Conservation (phyloP, 2,797 vertebrate species). For the Bovichtus diacanthus region DNA sequence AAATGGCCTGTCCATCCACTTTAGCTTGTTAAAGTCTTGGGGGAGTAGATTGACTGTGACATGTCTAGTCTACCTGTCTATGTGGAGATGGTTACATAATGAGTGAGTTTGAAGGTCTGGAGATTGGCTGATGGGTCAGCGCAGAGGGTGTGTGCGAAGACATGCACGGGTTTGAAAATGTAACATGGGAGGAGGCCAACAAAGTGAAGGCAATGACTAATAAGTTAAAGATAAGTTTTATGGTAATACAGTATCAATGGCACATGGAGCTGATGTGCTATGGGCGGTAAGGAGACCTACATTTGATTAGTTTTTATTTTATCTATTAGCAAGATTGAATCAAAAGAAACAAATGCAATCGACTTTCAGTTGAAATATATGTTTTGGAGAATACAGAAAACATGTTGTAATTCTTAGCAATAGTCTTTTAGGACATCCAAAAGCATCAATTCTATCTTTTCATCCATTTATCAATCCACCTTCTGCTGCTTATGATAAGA, state of each 20-base stretch:
- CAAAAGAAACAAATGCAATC: not conserved
- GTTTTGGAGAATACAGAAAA: not conserved
- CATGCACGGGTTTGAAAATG: constrained; percentile 39
- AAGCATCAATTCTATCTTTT: not conserved
- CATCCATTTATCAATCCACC: not conserved
- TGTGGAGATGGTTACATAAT: constrained; percentile 72
- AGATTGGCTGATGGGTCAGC: constrained; percentile 56
- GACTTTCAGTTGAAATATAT: too few relatives aligned
- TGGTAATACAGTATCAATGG: not conserved
- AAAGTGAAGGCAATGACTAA: constrained; percentile 19
- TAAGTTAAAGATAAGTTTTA: constrained; percentile 25
- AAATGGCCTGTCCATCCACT: constrained; percentile 71
- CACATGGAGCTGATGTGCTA: not conserved
- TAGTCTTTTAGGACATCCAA: not conserved
- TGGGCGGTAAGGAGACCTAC: not conserved
- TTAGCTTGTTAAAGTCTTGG: constrained; percentile 71
- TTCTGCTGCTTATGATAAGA: not conserved
- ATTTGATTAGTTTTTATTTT: not conserved
- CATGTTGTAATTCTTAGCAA: not conserved
- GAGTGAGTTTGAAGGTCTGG: constrained; percentile 61
- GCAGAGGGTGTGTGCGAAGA: constrained; percentile 19
- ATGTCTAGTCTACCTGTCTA: constrained; percentile 63
- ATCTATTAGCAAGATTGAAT: not conserved
- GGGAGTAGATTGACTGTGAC: constrained; percentile 76
- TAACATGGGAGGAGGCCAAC: constrained; percentile 24